Percentiles rank a stretch among this genome's conserved stretches.
phyloP scores from a whole-genome alignment of 2,113 vertebrate genomes.

The Atractosteus spatula region DNA sequence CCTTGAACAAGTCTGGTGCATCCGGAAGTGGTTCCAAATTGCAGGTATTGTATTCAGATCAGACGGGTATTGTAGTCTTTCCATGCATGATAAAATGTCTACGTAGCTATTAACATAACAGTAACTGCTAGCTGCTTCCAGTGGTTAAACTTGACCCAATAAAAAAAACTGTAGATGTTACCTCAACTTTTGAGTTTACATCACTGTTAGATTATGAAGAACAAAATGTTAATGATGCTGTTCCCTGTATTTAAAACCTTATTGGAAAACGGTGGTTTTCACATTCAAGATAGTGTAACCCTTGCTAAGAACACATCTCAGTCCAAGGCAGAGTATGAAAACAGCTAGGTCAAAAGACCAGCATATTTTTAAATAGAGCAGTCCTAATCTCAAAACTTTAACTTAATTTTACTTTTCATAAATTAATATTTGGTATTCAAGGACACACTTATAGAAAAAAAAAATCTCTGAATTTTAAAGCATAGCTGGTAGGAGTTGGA shows the following conservation, averaged over 20 bases:
- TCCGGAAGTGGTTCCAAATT: not conserved
- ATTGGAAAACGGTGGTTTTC: not conserved
- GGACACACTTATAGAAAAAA: too few species aligned
- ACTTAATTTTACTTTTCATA: too few species aligned
- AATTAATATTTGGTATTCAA: too few species aligned
- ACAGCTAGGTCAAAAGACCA: not conserved
- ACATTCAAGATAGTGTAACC: too few species aligned
- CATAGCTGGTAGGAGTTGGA: too few species aligned
- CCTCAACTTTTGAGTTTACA: not conserved
- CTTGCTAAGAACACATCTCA: too few species aligned
- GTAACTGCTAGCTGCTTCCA: slow-evolving; percentile 33
- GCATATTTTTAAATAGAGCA: not conserved
- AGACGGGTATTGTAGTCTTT: slow-evolving; percentile 19
- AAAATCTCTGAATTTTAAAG: too few species aligned
- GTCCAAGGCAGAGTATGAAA: not conserved
- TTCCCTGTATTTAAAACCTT: not conserved
- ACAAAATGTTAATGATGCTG: too few species aligned
- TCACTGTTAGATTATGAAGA: too few species aligned
- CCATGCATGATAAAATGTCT: slow-evolving; percentile 35
- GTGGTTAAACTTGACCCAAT: slow-evolving; percentile 40
- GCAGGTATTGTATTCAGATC: not conserved
- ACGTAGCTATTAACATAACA: slow-evolving; percentile 16
- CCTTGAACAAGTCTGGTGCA: not conserved
- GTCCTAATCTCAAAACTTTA: too few species aligned
- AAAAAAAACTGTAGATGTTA: not conserved